Evolutionary conservation across 2,888 invertebrate genomes (phyloP).

Genomic region (Anagyrus pseudococci): DNA sequence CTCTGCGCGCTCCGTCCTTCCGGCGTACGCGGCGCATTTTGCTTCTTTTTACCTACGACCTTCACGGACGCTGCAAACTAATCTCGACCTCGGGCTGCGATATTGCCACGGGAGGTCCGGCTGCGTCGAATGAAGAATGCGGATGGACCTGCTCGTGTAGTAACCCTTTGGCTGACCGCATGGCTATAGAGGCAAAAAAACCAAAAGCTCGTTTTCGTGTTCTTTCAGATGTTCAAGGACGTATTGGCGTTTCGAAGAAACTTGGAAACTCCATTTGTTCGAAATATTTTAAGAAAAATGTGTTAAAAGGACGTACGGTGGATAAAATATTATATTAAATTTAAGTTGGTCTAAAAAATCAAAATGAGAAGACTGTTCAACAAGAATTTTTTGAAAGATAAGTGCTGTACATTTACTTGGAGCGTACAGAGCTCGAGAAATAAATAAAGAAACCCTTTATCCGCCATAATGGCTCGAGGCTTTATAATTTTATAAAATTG

Average conservation of each 20-base stretch:
- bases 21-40: not conserved
- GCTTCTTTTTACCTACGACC: constrained; percentile 35
- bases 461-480: too few relatives aligned
- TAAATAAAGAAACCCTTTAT: too few relatives aligned
- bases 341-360: too few relatives aligned
- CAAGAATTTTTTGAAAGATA: too few relatives aligned
- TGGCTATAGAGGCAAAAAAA: too few relatives aligned
- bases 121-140: constrained; percentile 5
- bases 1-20: constrained; percentile 1
- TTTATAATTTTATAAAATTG: too few relatives aligned
- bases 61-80: constrained; percentile 12
- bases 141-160: constrained; percentile 17
- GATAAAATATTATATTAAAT: too few relatives aligned
- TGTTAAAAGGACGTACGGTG: too few relatives aligned
- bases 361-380: too few relatives aligned
- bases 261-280: not conserved
- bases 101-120: constrained; percentile 13
- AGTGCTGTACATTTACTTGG: too few relatives aligned
- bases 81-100: constrained; percentile 12
- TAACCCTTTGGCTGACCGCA: constrained; percentile 38
- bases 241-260: not conserved
- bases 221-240: constrained; percentile 9
- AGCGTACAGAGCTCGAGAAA: too few relatives aligned
- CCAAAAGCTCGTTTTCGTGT: not conserved
- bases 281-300: too few relatives aligned